Evolutionary conservation across 2,888 invertebrate genomes (phyloP), one percentile per base, ranked within the genome.

Genomic region (Tupiocoris notatus): DNA sequence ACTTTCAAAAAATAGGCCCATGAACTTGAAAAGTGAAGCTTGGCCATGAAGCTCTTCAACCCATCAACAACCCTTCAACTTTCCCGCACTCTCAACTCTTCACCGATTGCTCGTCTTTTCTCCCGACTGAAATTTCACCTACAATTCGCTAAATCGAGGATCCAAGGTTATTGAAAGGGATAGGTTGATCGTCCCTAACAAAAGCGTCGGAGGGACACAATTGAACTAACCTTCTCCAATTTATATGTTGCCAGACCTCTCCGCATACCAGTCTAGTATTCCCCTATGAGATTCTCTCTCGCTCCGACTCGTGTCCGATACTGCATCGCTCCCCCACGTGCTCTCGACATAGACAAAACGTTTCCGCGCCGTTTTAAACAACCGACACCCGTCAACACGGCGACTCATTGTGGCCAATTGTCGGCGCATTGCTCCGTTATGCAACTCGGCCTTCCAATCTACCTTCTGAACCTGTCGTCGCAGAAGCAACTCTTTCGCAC

Each of bases 161-260:
- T 3, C 39, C 6, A 3, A 39, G 39, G 39, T 39, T 39, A 12
- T 12, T 39, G 59, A 16, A 59, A 59, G 17, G 18, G 59, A 20
- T 20, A 59, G 20, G 59, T 59, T 7, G 59, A 59, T 17, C 18
- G 3, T 59, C 16, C 16, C 58, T 67, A n/a, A n/a, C n/a, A n/a
- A n/a, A n/a, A n/a, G 64, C 39, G 39, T 39, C 39, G 39, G 39
- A 39, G 39, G 39, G 39, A 39, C 39, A 65, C 78, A 78, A 78
- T 78, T 78, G 78, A 78, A 78, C 77, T 77, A 77, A 78, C 77
- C 78, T 77, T 78, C 76, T 78, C 77, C 78, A 78, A 78, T 78
- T 78, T 77, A 78, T 77, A 68, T 67, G 57, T 63, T 39, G 39
- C 68, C 70, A 75, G 73, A 61, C 73, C 73, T 68, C 59, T 56